phyloP scores from a whole-genome alignment of 2,888 invertebrate species.

The Microchrysa polita region DNA sequence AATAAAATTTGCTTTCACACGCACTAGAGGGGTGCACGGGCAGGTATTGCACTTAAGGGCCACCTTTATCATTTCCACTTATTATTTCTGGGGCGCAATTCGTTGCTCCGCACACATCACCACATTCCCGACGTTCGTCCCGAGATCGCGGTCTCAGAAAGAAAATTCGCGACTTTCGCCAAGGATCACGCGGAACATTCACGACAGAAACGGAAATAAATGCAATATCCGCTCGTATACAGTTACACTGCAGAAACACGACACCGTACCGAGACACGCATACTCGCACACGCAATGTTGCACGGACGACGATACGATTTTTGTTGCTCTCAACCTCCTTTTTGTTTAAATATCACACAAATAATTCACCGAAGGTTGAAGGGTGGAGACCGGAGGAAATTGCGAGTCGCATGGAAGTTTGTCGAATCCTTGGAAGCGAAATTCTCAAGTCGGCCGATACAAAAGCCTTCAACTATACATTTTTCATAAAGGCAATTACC shows the following conservation, averaged over 20 bases:
- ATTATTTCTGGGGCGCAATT: neutral
- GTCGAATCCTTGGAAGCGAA: neutral
- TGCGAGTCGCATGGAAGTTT: slow-evolving; percentile 9
- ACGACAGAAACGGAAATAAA: slow-evolving; percentile 29
- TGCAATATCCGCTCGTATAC: slow-evolving; percentile 27
- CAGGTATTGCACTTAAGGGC: neutral
- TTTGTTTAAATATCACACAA: slow-evolving; percentile 40
- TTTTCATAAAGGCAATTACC: neutral
- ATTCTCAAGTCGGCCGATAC: neutral
- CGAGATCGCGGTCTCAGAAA: slow-evolving; percentile 13
- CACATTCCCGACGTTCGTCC: neutral
- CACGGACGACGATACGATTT: slow-evolving; percentile 18
- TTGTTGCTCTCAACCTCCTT: neutral
- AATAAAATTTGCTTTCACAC: neutral
- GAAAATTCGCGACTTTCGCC: neutral
- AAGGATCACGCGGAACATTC: slow-evolving; percentile 16
- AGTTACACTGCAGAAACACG: slow-evolving; percentile 21
- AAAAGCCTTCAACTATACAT: neutral
- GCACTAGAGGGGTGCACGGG: neutral
- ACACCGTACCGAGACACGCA: slow-evolving; percentile 14
- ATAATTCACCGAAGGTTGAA: slow-evolving; percentile 8
- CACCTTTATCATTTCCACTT: neutral
- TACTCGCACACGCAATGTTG: slow-evolving; percentile 33
- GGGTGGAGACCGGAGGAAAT: slow-evolving; percentile 13
- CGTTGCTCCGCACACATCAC: neutral